Evolutionary conservation across 2,797 vertebrate species (phyloP).

Genomic region (Hirundo rustica): DNA sequence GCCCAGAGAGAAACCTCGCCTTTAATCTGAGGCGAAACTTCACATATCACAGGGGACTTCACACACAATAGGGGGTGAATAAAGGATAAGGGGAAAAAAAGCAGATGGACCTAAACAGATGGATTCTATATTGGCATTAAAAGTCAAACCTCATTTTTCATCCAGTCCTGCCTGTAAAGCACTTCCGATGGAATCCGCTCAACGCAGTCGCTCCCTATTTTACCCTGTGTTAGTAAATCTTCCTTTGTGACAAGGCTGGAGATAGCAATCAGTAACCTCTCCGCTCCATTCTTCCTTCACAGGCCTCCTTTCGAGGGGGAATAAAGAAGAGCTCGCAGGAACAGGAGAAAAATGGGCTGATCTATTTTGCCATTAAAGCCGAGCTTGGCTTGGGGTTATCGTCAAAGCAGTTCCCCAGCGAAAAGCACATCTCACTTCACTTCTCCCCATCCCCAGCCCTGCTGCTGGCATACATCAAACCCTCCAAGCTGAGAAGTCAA

Average conservation of each 20-base stretch:
- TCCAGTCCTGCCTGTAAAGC: neutral
- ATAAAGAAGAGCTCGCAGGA: constrained; percentile 15
- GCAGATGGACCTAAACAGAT: neutral
- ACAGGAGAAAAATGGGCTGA: neutral
- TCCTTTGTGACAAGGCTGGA: neutral
- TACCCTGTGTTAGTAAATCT: neutral
- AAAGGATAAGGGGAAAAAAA: neutral
- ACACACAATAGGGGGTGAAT: neutral
- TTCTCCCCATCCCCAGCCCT: neutral
- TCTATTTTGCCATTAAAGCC: constrained; percentile 22
- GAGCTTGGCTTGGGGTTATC: neutral
- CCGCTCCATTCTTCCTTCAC: neutral
- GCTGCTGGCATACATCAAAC: neutral
- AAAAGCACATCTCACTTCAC: neutral
- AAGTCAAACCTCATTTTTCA: constrained; percentile 33
- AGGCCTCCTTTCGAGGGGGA: neutral
- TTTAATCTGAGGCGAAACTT: constrained; percentile 8
- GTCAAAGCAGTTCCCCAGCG: neutral
- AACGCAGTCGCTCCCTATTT: neutral
- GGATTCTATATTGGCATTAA: constrained; percentile 28
- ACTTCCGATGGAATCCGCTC: neutral
- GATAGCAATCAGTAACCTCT: constrained; percentile 35
- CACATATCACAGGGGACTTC: neutral
- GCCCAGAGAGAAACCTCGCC: neutral
- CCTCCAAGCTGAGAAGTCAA: neutral